Base-by-base conservation (phyloP, 37 sponge, comb jelly and placozoan genomes). In the Ianthella basta region DNA sequence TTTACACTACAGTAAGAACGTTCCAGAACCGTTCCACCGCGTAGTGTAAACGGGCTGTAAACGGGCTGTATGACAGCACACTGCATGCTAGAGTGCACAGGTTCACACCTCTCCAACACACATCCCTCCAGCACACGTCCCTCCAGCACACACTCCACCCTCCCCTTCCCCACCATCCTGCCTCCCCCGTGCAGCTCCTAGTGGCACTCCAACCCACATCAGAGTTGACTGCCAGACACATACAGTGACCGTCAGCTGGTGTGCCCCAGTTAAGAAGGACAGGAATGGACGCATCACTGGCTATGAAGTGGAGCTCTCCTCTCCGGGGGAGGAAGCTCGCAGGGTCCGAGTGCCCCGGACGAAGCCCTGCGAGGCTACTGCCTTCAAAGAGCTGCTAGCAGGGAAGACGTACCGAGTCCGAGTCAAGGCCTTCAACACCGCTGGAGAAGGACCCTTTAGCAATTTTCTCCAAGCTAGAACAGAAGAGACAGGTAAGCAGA, bases 281-380 rank as follows among this genome's bases (percentile, higher is more conserved):
- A 75, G 78, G 10, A 75, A 75, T 41, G 78, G 78, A 19, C 16
- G 12, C 21, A 75, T 75, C 54, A 75, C 50, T 20, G 53, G 37
- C 23, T 75, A 15, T 15, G 40, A 40, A 40, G 44, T 75, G 54
- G 78, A 75, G 53, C 25, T 40, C 53, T 19, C 53, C 14, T 50
- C 53, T 23, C 24, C 78, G 15, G 78, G 78, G 8, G 24, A 75
- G 25, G 24, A 15, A 39, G 40, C 54, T 10, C 32, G 3, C 3
- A 4, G 25, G 14, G 54, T 2, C 2, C 20, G 24, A 25, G 54
- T 75, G 23, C 5, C 23, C 25, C 32, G 34, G 70, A 16, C 54
- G 14, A 23, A 20, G 21, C 18, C 1, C 6, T 75, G 78, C 21
- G 21, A 24, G 18, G 15, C 37, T 12, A 39, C 37, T 53, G 6